These are phyloP conservation scores for Pachypsylla venusta DNA, from an alignment of 1,140 invertebrate species.

Conservation along the genomic window DNA sequence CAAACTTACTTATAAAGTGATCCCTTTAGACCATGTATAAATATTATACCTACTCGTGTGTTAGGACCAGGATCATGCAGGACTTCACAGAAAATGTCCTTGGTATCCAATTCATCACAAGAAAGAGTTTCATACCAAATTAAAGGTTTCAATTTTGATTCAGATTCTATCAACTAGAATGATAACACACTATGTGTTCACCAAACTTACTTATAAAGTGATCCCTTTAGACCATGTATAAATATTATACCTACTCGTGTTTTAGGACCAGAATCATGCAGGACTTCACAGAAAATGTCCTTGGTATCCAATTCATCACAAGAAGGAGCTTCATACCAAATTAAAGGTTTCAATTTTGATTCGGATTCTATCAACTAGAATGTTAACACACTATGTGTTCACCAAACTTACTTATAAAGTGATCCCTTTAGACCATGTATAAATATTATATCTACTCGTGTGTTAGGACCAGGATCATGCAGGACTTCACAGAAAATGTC, in stretches of 20 bases:
- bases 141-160: background rate
- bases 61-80: conserved; percentile 23
- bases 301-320: too few species aligned
- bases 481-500: conserved; percentile 21
- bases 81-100: conserved; percentile 20
- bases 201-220: conserved; percentile 34
- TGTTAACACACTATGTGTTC: too few species aligned
- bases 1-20: conserved; percentile 32
- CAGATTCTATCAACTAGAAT: background rate
- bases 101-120: background rate
- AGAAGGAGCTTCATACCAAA: too few species aligned
- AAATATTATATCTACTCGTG: conserved; percentile 37
- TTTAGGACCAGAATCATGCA: conserved; percentile 21
- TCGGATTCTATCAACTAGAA: too few species aligned
- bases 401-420: conserved; percentile 29
- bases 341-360: too few species aligned
- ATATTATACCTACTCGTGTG: conserved; percentile 35
- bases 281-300: conserved; percentile 24
- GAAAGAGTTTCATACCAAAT: background rate
- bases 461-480: conserved; percentile 21
- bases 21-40: conserved; percentile 42
- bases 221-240: conserved; percentile 41
- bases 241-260: conserved; percentile 36
- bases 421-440: conserved; percentile 42
- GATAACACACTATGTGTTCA: too few species aligned